These are phyloP conservation scores for Zaprionus nigranus DNA, from an alignment of 1,140 invertebrate species.

Conservation along the genomic window DNA sequence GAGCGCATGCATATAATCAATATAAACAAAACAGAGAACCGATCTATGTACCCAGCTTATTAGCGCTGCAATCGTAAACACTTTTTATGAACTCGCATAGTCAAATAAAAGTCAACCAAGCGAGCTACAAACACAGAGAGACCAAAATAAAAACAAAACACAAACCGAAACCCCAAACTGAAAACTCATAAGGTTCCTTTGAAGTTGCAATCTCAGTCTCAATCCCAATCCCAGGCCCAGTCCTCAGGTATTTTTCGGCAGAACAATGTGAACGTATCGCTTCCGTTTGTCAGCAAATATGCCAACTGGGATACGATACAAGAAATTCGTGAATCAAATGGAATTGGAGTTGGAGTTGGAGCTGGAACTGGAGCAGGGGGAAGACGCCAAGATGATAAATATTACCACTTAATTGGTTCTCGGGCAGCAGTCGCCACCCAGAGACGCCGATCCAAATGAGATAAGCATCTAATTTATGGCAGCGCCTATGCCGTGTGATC, in stretches of 20 bases:
- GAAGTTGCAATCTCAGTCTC: slow-evolving; percentile 13
- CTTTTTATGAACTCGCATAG: slow-evolving; percentile 70
- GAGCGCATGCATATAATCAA: slow-evolving; percentile 58
- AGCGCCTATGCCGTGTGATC: slow-evolving; percentile 61
- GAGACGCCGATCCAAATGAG: slow-evolving; percentile 46
- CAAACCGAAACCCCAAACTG: background rate
- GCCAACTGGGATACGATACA: background rate
- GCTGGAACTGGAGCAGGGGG: background rate
- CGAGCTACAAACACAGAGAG: slow-evolving; percentile 16
- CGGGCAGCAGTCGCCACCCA: slow-evolving; percentile 50
- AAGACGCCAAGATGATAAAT: slow-evolving; percentile 66
- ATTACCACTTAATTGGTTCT: slow-evolving; percentile 79
- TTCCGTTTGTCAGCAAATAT: slow-evolving; percentile 76
- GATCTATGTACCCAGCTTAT: slow-evolving; percentile 52
- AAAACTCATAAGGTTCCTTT: slow-evolving; percentile 22
- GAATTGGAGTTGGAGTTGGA: background rate
- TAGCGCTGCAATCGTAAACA: slow-evolving; percentile 67
- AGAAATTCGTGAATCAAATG: slow-evolving; percentile 14
- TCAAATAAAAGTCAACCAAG: slow-evolving; percentile 55
- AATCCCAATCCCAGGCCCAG: slow-evolving; percentile 1
- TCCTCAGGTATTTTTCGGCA: slow-evolving; percentile 56
- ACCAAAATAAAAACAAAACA: slow-evolving; percentile 3
- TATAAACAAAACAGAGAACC: slow-evolving; percentile 39
- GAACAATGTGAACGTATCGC: slow-evolving; percentile 78
- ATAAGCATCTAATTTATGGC: slow-evolving; percentile 81